Percentiles rank a stretch among this genome's conserved stretches.
Conservation (phyloP, 2,797 vertebrate species). For the Xerus rutilus region DNA sequence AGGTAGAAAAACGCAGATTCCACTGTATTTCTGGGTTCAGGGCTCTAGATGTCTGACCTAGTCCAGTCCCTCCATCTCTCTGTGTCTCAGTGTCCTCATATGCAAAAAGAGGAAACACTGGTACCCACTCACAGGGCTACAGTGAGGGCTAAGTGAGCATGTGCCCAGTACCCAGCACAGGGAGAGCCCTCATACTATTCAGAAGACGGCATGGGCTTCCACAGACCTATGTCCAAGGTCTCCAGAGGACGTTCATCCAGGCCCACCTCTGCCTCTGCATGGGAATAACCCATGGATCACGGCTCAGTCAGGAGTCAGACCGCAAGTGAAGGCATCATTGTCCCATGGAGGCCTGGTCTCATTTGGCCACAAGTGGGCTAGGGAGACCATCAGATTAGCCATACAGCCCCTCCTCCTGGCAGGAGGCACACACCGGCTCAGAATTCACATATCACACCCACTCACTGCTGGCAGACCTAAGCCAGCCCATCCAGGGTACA, state of each 20-base stretch:
- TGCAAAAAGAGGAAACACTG: not conserved
- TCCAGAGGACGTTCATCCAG: not conserved
- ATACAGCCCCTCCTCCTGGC: not conserved
- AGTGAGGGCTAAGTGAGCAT: not conserved
- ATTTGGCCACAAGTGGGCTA: no score
- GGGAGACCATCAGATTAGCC: not conserved
- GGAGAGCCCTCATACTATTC: not conserved
- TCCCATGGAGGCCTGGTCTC: not conserved
- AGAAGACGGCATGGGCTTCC: not conserved
- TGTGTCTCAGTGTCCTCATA: not conserved
- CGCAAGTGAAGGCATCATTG: fast-evolving
- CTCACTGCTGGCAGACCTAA: not conserved
- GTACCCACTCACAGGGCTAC: not conserved
- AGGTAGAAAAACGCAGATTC: not conserved
- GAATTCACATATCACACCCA: not conserved
- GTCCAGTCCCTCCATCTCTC: not conserved
- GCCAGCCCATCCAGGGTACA: not conserved
- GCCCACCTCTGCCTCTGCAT: not conserved
- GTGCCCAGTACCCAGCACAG: not conserved
- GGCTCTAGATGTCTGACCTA: not conserved
- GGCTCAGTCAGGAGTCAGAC: not conserved
- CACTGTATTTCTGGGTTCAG: not conserved
- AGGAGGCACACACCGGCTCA: not conserved
- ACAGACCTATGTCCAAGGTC: not conserved
- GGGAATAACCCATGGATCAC: not conserved